Conservation (phyloP, 2,797 vertebrate genomes). For the Tauraco hartlaubi region DNA sequence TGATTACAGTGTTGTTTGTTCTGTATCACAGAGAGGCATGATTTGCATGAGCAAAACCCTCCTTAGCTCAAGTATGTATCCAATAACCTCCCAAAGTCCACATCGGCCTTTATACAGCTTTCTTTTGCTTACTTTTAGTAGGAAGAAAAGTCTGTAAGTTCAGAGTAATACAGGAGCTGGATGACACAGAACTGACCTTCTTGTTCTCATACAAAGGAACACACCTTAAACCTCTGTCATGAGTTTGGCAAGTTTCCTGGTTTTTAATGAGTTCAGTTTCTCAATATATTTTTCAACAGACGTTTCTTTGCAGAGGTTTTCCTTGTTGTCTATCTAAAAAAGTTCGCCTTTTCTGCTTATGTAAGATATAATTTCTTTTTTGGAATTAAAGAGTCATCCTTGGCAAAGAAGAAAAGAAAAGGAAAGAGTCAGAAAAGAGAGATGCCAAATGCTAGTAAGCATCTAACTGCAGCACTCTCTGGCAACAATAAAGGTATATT, state of each 20-base stretch:
- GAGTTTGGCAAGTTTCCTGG: neutral
- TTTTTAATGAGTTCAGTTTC: neutral
- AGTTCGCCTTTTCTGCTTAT: neutral
- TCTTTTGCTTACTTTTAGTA: neutral
- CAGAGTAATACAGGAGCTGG: neutral
- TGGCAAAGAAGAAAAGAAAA: neutral
- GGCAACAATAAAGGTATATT: conserved; percentile 14
- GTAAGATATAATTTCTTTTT: neutral
- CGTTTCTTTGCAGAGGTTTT: neutral
- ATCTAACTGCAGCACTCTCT: neutral
- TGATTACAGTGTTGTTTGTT: neutral
- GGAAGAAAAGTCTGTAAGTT: neutral
- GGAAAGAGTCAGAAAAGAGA: neutral
- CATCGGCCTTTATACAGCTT: neutral
- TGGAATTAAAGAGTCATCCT: neutral
- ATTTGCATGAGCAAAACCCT: neutral
- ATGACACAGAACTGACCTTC: neutral
- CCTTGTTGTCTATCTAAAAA: neutral
- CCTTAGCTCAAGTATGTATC: neutral
- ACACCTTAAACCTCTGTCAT: neutral
- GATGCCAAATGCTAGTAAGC: neutral
- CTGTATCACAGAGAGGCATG: neutral
- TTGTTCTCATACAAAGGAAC: neutral
- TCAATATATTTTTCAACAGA: neutral
- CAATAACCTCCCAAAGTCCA: neutral